A percentile compares a stretch with the other conserved stretches of the same genome.
Evolutionary conservation across 1,140 invertebrate species (phyloP).

Genomic region (Drosophila murphyi): DNA sequence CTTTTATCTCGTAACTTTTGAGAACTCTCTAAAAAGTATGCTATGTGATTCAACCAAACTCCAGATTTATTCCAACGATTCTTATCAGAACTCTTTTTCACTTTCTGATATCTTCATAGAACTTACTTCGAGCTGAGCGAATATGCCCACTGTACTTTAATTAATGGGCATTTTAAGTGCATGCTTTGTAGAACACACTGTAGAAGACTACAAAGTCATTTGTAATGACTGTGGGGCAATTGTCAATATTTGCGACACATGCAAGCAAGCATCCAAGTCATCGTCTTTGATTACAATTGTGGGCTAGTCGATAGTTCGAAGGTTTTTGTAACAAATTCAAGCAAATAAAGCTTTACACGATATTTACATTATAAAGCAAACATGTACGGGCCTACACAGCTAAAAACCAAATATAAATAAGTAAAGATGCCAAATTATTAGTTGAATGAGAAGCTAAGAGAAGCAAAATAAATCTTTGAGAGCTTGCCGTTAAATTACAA

Average conservation of each 20-base stretch:
- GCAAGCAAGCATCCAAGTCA: constrained; percentile 59
- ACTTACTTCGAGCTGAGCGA: not conserved
- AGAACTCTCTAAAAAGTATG: constrained; percentile 32
- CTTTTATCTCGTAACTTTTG: not conserved
- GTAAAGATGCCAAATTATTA: not conserved
- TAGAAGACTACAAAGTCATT: constrained; percentile 55
- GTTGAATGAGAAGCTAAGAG: too few species aligned
- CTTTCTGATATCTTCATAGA: not conserved
- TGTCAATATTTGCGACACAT: constrained; percentile 79
- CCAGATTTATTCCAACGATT: not conserved
- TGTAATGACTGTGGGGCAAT: constrained; percentile 54
- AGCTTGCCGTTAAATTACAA: not conserved
- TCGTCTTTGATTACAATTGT: constrained; percentile 48
- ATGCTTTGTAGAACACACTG: constrained; percentile 60
- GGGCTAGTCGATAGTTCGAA: constrained; percentile 47
- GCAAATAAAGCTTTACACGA: constrained; percentile 67
- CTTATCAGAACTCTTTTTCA: not conserved
- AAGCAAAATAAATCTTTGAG: too few species aligned
- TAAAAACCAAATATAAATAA: not conserved
- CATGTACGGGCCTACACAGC: constrained; percentile 35
- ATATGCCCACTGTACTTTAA: constrained; percentile 2
- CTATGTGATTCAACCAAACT: not conserved
- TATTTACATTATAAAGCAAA: constrained; percentile 71
- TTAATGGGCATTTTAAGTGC: constrained; percentile 58
- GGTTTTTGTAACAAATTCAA: constrained; percentile 75